Evolutionary conservation across 1,140 invertebrate genomes (phyloP).

Genomic region (Drosophila arawakana): DNA sequence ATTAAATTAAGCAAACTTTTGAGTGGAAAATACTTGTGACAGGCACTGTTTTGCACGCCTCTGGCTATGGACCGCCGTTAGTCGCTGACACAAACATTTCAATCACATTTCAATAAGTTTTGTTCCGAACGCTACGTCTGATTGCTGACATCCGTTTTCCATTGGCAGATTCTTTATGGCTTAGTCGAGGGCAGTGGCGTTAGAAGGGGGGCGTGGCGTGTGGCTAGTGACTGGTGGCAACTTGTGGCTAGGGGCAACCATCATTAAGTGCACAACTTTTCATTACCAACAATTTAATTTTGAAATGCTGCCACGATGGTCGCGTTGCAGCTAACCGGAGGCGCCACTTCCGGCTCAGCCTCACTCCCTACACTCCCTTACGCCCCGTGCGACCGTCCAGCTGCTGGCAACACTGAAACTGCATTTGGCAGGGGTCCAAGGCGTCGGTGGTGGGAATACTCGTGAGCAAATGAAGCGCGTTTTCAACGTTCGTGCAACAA

Average conservation of each 20-base stretch:
- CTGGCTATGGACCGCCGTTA: neutral
- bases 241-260: constrained; percentile 6
- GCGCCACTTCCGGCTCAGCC: constrained; percentile 48
- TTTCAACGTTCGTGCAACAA: neutral
- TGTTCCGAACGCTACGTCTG: constrained; percentile 23
- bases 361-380: neutral
- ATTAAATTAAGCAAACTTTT: constrained; percentile 63
- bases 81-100: constrained; percentile 24
- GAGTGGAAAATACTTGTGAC: constrained; percentile 9
- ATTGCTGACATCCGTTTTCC: constrained; percentile 40
- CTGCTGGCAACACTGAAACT: constrained; percentile 60
- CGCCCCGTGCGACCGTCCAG: constrained; percentile 1
- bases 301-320: constrained; percentile 31
- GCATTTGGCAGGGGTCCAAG: constrained; percentile 55
- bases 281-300: constrained; percentile 68
- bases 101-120: constrained; percentile 38
- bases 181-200: neutral
- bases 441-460: constrained; percentile 8
- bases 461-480: constrained; percentile 9
- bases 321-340: constrained; percentile 14
- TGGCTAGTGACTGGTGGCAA: neutral
- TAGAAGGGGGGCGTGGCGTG: no score
- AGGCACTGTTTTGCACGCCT: neutral
- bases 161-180: constrained; percentile 24
- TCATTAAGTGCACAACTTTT: constrained; percentile 73